A percentile compares a stretch with the other conserved stretches of the same genome.
Conservation (phyloP, 2,888 invertebrate genomes). For the Napeogenes sylphis region DNA sequence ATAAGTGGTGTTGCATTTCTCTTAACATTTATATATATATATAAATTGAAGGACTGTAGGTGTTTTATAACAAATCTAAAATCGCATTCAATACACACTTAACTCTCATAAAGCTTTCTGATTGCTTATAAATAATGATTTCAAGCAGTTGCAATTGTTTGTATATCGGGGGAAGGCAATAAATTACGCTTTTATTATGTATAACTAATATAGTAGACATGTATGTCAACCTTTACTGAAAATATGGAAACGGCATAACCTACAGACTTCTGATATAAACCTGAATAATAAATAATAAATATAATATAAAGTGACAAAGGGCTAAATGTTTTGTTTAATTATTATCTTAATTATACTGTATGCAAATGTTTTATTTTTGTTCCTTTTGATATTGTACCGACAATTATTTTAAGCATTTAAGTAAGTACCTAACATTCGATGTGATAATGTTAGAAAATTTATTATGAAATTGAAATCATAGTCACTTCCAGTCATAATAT, state of each 20-base stretch:
- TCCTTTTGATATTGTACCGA: conserved; percentile 59
- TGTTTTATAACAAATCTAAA: not conserved
- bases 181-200: conserved; percentile 81
- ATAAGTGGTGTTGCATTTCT: conserved; percentile 18
- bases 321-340: conserved; percentile 45
- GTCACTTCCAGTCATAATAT: conserved; percentile 78
- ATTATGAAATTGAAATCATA: conserved; percentile 65
- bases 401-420: conserved; percentile 43
- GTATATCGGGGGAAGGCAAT: conserved; percentile 82
- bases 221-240: conserved; percentile 28
- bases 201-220: conserved; percentile 44
- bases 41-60: conserved; percentile 5
- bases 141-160: conserved; percentile 42
- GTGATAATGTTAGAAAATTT: conserved; percentile 69
- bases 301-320: conserved; percentile 40
- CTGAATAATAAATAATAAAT: conserved; percentile 25
- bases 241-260: conserved; percentile 23
- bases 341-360: conserved; percentile 37
- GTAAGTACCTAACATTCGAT: conserved; percentile 52
- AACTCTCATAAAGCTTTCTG: conserved; percentile 1
- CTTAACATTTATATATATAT: conserved; percentile 1
- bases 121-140: conserved; percentile 9
- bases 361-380: conserved; percentile 44
- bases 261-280: conserved; percentile 26
- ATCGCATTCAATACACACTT: not conserved